Base-by-base conservation (phyloP, 2,888 invertebrate genomes). In the Caradrina kadenii region DNA sequence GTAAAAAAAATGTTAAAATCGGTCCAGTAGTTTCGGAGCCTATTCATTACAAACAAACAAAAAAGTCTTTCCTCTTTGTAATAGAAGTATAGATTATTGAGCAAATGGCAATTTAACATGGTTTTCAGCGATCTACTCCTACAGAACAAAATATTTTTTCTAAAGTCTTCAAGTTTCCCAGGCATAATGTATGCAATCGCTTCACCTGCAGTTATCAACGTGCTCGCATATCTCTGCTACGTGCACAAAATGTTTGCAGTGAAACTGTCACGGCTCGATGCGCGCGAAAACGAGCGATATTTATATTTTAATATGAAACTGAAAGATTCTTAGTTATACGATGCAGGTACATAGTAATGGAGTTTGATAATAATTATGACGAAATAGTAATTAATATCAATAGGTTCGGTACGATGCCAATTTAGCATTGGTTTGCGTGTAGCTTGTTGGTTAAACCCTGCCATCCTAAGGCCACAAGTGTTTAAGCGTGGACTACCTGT, bases 241-340 rank as follows among this genome's bases (percentile, higher is more conserved):
- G 70, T 55, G 85, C 70, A 80, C 63, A 13, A 66, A 67, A 73
- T 80, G 80, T 71, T 80, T 74, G 70, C 39, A 87, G 87, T 84
- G 89, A 89, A 88, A 88, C 85, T 79, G 89, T 87, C 84, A 90
- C 87, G 92, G 88, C 75, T 86, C 82, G 85, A 63, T 83, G 90
- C 87, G 87, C 79, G 88, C 89, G 91, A 92, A 91, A 92, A 87
- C 86, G 87, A 90, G 71, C 67, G 76, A 67, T 82, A 82, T 69
- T 82, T 69, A 79, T 78, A 79, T 79, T 73, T 64, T 52, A 65
- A 69, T 62, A 65, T 69, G 64, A 73, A 61, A 61, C 55, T 45
- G 59, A 65, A 67, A 35, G 54, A 73, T 56, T 56, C 52, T 73
- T 53, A 22, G 3, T 31, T 54, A 39, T n/a, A 48, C 11, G 8